Base-by-base conservation (phyloP, 1,140 invertebrate genomes). In the Glomeris maerens region DNA sequence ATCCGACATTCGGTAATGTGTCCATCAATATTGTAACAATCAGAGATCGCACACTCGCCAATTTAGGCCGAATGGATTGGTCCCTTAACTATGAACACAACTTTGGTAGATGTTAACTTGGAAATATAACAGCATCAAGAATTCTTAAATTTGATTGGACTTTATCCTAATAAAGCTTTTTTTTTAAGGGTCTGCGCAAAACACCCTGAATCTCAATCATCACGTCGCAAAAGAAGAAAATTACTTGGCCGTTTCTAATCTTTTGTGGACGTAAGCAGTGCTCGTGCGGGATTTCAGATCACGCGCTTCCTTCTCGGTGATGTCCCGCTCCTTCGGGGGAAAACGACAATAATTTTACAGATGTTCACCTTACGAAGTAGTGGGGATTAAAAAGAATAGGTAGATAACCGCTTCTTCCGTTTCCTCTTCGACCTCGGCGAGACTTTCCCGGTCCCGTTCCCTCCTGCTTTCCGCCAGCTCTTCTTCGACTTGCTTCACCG, bases 281-380 rank as follows among this genome's bases (percentile, higher is more conserved):
- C 89, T 81, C 66, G 97, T 91, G 66, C 97, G 97, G 0, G 90
- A 84, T 70, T 97, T 96, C n/a, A 97, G 96, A 64, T 92, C 97
- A 2, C 88, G 80, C 0, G 94, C 94, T 42, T 84, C 75, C 56
- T 93, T 92, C 62, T 93, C 94, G 49, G 89, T 89, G 45, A 97
- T 79, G 64, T 94, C 89, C 0, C 83, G 81, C 77, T 98, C 89
- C 80, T 84, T 63, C 14, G 59, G 20, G 14, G 13, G 49, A 36
- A 10, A 36, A 17, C 31, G 17, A n/a, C n/a, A n/a, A n/a, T n/a
- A n/a, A n/a, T n/a, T n/a, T n/a, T n/a, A n/a, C 17, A 10, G 17
- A 10, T 13, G 10, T 13, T 13, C 10, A 36, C 17, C 17, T 36
- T 17, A 25, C 5, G 25, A 42, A 42, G 10, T 7, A 25, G 1